Conservation (phyloP, 2,113 vertebrate species). For the Triplophysa rosa region DNA sequence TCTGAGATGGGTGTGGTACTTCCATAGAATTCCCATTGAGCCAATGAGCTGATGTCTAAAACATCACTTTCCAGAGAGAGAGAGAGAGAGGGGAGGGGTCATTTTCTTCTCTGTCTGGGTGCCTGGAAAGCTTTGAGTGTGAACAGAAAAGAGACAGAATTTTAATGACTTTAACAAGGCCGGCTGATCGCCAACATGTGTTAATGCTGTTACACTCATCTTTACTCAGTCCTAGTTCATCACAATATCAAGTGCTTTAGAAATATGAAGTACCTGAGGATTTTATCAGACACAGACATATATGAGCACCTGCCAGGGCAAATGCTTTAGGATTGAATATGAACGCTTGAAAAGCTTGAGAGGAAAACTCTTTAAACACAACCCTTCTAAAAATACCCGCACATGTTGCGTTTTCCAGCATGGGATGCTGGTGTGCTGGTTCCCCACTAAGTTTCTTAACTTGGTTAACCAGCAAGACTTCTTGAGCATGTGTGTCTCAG, state of each 20-base stretch:
- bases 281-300: neutral
- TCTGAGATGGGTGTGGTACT: slow-evolving; percentile 66
- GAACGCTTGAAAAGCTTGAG: neutral
- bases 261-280: too few species aligned
- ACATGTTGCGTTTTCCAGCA: too few species aligned
- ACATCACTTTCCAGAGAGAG: slow-evolving; percentile 49
- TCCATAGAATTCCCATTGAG: slow-evolving; percentile 72
- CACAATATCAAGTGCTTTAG: neutral
- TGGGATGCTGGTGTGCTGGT: too few species aligned
- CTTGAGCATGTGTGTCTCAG: slow-evolving; percentile 15
- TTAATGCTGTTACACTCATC: neutral
- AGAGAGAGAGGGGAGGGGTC: slow-evolving; percentile 21
- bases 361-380: neutral
- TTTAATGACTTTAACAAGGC: slow-evolving; percentile 50
- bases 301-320: neutral
- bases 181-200: slow-evolving; percentile 19
- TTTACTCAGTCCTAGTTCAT: neutral
- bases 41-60: slow-evolving; percentile 62
- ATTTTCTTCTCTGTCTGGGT: neutral
- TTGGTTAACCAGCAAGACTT: too few species aligned
- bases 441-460: too few species aligned
- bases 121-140: slow-evolving; percentile 26
- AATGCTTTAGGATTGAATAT: neutral
- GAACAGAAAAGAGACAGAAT: slow-evolving; percentile 47
- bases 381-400: neutral